Base-by-base conservation (phyloP, 2,797 vertebrate species). In the Mus spretus region DNA sequence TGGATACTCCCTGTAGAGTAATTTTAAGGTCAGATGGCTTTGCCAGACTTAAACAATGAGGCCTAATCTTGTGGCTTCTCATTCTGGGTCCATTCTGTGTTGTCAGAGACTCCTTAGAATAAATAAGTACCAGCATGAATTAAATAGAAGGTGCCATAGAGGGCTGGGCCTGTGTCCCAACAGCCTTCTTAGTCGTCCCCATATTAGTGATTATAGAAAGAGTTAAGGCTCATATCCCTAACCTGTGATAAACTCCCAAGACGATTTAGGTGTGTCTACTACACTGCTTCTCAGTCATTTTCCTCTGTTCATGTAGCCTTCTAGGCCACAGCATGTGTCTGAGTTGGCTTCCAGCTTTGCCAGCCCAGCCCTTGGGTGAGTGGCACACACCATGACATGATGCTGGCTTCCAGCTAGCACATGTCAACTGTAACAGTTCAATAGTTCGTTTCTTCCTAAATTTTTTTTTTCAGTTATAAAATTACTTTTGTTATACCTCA, bases 71-170 rank as follows among this genome's bases (percentile, higher is more conserved):
- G 1, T 47, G n/a, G 26, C 77, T 97, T 85, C 61, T 86, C 75
- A 61, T 47, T 87, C 37, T 22, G 6, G 8, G 61, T 72, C 13
- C 77, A 59, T 96, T 94, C 65, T 90, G 26, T 85, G 82, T 87
- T 50, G 50, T 81, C 57, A 47, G 10, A 20, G 22, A 65, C 70
- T 86, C 90, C 37, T 88, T 94, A 79, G 84, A 74, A 53, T 75
- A 77, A 40, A 2, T 44, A 89, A 90, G 6, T n/a, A 37, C 72
- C 31, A 67, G 50, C n/a, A 6, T 6, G 13, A 67, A 74, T 57
- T 84, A 84, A 93, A 28, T 24, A 77, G 80, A 65, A 96, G 90
- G 20, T 88, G 19, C 47, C 90, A 13, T 92, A 20, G 34, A 50
- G n/a, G 40, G n/a, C 20, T 81, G 81, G 9, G 40, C 53, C 26